Evolutionary conservation across 2,797 vertebrate species (phyloP), one percentile per base, ranked within the genome.

Genomic region (Iguana delicatissima): DNA sequence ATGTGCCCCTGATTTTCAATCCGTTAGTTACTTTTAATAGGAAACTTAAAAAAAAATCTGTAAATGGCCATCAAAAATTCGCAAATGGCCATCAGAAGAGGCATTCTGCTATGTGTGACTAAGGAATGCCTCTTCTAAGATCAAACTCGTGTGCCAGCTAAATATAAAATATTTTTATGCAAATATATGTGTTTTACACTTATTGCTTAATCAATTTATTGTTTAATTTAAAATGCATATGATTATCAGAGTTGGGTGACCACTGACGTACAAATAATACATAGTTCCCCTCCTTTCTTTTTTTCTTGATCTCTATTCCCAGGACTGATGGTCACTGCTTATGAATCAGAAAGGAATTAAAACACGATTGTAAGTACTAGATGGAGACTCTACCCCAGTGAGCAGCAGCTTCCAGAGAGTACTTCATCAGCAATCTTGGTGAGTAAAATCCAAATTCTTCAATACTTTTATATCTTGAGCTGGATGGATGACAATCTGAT

Each of bases 271-370:
- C 6, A 57, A 18, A 24, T 84, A 76, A 74, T 62, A 5, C 24
- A 29, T 46, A 0, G 7, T 76, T 13, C 26, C 6, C n/a, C 18
- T 35, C 0, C 38, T 10, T 14, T 55, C 35, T 26, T 4, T 4
- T 12, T 89, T 86, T 93, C 0, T 89, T n/a, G 85, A 86, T 93
- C 20, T 90, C 0, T 83, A 80, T 92, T 87, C 91, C 35, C 50
- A 95, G 95, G 83, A 38, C 4, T 6, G 35, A 73, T 18, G 4
- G 14, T 22, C 74, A 88, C 29, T 86, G 32, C 81, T 5, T 85
- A 93, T 91, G 86, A 84, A 93, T 89, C 86, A 62, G 77, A 12
- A 89, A 82, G 84, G 50, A 93, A 38, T 77, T 2, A 90, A n/a
- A 67, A 10, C 1, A 50, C 1, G 80, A 0, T 0, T 29, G 80